phyloP scores from a whole-genome alignment of 2,113 vertebrate genomes.

The Vombatus ursinus region DNA sequence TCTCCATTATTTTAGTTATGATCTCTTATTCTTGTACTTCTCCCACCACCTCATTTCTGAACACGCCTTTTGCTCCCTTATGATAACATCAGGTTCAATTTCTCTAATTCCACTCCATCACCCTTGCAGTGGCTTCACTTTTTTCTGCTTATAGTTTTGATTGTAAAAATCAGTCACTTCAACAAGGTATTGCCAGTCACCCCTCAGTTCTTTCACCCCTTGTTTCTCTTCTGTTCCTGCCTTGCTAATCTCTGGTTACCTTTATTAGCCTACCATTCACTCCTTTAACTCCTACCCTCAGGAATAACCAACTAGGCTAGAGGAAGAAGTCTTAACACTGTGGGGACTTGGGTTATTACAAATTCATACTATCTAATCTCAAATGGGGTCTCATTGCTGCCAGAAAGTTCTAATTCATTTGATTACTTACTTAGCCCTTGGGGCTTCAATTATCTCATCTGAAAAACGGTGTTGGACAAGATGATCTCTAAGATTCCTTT shows the following conservation, averaged over 20 bases:
- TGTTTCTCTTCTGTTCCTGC: background rate
- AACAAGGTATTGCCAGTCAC: background rate
- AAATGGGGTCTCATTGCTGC: background rate
- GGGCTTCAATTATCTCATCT: background rate
- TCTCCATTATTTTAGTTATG: background rate
- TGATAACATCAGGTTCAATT: background rate
- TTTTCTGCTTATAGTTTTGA: background rate
- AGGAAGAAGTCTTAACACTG: background rate
- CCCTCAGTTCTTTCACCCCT: background rate
- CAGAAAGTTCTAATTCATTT: background rate
- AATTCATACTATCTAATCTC: background rate
- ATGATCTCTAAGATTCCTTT: background rate
- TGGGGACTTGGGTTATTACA: background rate
- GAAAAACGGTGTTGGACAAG: background rate
- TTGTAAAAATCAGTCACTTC: background rate
- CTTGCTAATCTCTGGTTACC: background rate
- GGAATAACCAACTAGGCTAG: background rate
- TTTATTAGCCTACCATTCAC: background rate
- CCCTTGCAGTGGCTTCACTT: background rate
- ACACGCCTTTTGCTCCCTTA: background rate
- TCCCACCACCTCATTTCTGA: background rate
- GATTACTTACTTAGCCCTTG: background rate
- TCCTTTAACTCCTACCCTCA: background rate
- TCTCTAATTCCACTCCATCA: background rate
- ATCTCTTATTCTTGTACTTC: background rate